phyloP scores from a whole-genome alignment of 1,140 invertebrate genomes.

The Hycleus phaleratus region DNA sequence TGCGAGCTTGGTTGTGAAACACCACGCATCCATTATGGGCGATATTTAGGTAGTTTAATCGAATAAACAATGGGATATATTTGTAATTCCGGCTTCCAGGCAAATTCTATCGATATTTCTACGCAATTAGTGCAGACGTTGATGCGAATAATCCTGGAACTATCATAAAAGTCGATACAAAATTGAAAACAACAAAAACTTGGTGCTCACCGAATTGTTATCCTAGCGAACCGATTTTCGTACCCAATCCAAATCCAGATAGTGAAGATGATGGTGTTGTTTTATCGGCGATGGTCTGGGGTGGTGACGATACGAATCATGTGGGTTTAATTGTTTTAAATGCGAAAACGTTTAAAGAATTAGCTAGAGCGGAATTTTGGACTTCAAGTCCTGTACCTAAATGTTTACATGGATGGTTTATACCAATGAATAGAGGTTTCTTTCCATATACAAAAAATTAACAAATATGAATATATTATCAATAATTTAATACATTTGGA shows the following conservation, averaged over 20 bases:
- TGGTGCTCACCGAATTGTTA: constrained; percentile 69
- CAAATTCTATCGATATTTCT: constrained; percentile 73
- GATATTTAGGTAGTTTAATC: constrained; percentile 8
- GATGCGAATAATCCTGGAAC: constrained; percentile 70
- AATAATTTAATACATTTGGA: too few species aligned
- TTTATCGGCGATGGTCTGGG: constrained; percentile 61
- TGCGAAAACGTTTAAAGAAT: constrained; percentile 57
- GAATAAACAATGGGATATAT: too few species aligned
- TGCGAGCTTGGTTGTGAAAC: constrained; percentile 75
- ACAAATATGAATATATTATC: too few species aligned
- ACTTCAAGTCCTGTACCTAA: constrained; percentile 68
- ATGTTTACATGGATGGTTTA: constrained; percentile 75
- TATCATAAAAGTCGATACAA: constrained; percentile 62
- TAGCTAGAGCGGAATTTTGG: constrained; percentile 58
- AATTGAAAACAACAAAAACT: constrained; percentile 52
- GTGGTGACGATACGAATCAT: constrained; percentile 48
- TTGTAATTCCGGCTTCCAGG: constrained; percentile 32
- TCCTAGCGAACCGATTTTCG: constrained; percentile 83
- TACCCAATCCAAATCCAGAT: constrained; percentile 55
- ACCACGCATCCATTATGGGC: constrained; percentile 69
- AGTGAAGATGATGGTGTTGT: constrained; percentile 68
- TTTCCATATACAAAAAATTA: too few species aligned
- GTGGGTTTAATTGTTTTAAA: constrained; percentile 63
- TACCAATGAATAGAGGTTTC: constrained; percentile 27
- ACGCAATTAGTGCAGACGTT: constrained; percentile 81